Percentiles rank a stretch among this genome's conserved stretches.
Evolutionary conservation across 2,113 vertebrate species (phyloP).

Genomic region (Glaucidium brasilianum): DNA sequence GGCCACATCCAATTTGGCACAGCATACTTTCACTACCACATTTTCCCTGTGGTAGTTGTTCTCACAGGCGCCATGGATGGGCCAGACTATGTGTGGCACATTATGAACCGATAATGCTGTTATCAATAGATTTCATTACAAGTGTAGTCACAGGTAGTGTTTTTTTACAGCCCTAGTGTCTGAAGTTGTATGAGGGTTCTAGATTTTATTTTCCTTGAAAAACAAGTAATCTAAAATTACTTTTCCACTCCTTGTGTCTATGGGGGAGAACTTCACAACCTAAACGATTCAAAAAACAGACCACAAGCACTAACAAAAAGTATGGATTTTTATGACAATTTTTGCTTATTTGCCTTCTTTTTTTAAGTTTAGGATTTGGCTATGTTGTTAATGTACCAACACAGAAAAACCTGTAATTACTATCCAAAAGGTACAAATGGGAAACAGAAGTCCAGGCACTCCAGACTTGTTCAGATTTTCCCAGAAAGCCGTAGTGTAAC

Average conservation of each 20-base stretch:
- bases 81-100: background rate
- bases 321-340: background rate
- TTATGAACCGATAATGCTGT: background rate
- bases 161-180: background rate
- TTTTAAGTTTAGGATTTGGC: background rate
- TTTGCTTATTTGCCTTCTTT: background rate
- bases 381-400: background rate
- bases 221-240: background rate
- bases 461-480: background rate
- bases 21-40: background rate
- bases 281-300: background rate
- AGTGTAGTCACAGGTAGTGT: background rate
- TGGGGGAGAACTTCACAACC: background rate
- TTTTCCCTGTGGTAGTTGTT: background rate
- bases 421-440: background rate
- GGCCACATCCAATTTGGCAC: background rate
- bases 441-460: background rate
- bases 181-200: background rate
- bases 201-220: background rate
- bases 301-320: accelerated
- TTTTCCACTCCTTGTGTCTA: background rate
- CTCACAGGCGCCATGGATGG: background rate
- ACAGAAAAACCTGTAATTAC: background rate
- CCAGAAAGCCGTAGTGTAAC: background rate
- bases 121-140: background rate